These are phyloP conservation scores for Synanthedon myopaeformis DNA, from an alignment of 2,888 invertebrate genomes.

Conservation along the genomic window DNA sequence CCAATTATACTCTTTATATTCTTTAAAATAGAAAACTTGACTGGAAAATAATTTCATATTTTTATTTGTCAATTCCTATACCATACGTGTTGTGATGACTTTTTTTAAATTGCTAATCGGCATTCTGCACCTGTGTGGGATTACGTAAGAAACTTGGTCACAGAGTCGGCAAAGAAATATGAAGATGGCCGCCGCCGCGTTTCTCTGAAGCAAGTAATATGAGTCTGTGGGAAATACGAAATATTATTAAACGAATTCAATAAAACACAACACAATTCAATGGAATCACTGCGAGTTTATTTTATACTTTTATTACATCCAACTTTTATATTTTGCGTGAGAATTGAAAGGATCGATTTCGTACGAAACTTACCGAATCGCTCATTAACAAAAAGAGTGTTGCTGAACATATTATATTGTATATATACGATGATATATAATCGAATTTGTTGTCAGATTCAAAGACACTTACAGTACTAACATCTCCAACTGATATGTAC, in stretches of 20 bases:
- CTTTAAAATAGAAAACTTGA: too few relatives aligned
- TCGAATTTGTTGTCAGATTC: conserved; percentile 40
- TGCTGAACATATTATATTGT: conserved; percentile 1
- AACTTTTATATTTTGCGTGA: conserved; percentile 54
- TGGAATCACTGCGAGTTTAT: conserved; percentile 72
- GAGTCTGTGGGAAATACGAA: too few relatives aligned
- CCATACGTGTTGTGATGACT: too few relatives aligned
- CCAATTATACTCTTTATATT: too few relatives aligned
- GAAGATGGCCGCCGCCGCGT: too few relatives aligned
- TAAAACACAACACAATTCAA: conserved; percentile 44
- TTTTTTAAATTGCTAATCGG: too few relatives aligned
- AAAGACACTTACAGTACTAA: conserved; percentile 70
- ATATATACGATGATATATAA: conserved; percentile 21
- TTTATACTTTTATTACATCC: conserved; percentile 66
- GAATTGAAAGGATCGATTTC: conserved; percentile 43
- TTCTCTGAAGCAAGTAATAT: too few relatives aligned
- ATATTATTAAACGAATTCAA: conserved; percentile 12
- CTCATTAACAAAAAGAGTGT: conserved; percentile 5
- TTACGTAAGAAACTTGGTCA: too few relatives aligned
- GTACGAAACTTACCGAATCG: conserved; percentile 32
- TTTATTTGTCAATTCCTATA: too few relatives aligned
- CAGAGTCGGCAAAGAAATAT: too few relatives aligned
- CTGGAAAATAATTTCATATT: too few relatives aligned
- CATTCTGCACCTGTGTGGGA: too few relatives aligned
- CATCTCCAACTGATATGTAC: conserved; percentile 61